Evolutionary conservation across 2,113 vertebrate species (phyloP), one percentile per base, ranked within the genome.

Genomic region (Gallinago media): DNA sequence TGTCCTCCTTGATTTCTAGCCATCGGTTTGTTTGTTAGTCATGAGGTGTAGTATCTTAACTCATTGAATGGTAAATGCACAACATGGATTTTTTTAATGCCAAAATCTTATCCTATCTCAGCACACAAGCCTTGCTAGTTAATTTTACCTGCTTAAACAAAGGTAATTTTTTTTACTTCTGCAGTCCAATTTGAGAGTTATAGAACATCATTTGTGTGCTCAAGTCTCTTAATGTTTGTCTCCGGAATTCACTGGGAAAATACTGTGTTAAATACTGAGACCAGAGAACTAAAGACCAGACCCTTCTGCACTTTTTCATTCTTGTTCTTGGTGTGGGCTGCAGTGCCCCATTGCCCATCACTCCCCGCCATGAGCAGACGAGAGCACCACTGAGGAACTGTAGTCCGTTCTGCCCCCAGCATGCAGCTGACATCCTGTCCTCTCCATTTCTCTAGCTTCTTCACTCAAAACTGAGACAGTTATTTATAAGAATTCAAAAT

Each of bases 271-370:
- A 52, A 23, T 74, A 9, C 32, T 46, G 81, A 91, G 58, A 31
- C 4, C 31, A 79, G 74, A 65, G 20, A 42, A 38, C 56, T 73
- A 6, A 46, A 70, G 31, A 54, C 50, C 50, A 52, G 26, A 54
- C 26, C 22, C n/a, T 91, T 77, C 16, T 52, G 13, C 5, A 3
- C 15, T 42, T 20, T 3, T 52, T 78, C 12, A 50, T 66, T 38
- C 29, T 89, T 0, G 2, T 32, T 56, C 32, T 16, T 71, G 67
- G n/a, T 62, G 50, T 3, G 3, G 63, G 14, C 63, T 62, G 25
- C 2, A 1, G 34, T 65, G 71, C 36, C 17, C 9, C 20, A 0
- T 25, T 82, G 46, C 36, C 66, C 1, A 0, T 82, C 66, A 3
- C 31, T 72, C 40, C n/a, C 44, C 58, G 36, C 52, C 6, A 9